Evolutionary conservation across 2,113 vertebrate genomes (phyloP), one percentile per base, ranked within the genome.

Genomic region (Alethe castanea): DNA sequence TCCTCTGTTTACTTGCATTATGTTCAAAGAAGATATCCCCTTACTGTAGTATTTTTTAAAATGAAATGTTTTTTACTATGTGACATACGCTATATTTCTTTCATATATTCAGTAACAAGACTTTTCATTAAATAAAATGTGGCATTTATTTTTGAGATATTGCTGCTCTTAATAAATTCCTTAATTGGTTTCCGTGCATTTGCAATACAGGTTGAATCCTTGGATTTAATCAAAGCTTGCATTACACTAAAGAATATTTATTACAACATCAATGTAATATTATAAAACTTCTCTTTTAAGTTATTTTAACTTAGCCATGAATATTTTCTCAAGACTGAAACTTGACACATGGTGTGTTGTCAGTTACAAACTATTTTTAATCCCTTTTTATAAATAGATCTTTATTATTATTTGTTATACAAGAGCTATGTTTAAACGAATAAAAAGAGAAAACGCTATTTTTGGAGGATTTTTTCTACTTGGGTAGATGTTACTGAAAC

Each of bases 71-170:
- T 92, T 86, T 91, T 79, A 61, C 44, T 61, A 69, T 6, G 2
- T 81, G 53, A 81, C 76, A 84, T 78, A 48, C 28, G 24, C 25
- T 77, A 3, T 84, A 67, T 81, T 94, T 77, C 35, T 92, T 72
- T 84, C 29, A 48, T 53, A 20, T 38, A 80, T 35, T 85, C 17
- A 3, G 18, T 73, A 42, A 71, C 15, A 90, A 79, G 82, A 71
- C 65, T 94, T 95, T 89, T 96, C 56, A 94, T 96, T 96, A 88
- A 94, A 95, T 90, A 77, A 80, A 91, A 88, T 25, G 12, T 79
- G 69, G 73, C 88, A 80, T 96, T 97, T 97, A 95, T 96, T 97
- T 93, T 95, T 91, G 85, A 89, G 88, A 52, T 96, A 95, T 84
- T 97, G 95, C 86, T 25, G 17, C 66, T 95, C 57, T 96, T 96